Conservation (phyloP, 1,140 invertebrate genomes). For the Formica exsecta region DNA sequence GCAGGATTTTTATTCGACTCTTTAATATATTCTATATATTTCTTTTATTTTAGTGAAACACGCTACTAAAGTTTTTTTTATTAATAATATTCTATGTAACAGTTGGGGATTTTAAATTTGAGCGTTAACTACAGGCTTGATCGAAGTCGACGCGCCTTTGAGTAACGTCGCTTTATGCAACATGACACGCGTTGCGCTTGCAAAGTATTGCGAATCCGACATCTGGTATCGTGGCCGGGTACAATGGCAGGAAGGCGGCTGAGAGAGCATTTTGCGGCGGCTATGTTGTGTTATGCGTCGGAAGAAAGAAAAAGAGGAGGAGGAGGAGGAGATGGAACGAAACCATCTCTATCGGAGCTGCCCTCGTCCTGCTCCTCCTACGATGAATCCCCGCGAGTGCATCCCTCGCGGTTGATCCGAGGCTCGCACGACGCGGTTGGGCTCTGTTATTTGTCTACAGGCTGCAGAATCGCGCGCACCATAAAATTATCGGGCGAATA, state of each 20-base stretch:
- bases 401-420: slow-evolving; percentile 30
- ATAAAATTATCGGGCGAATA: slow-evolving; percentile 69
- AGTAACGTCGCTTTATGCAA: slow-evolving; percentile 57
- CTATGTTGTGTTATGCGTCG: slow-evolving; percentile 32
- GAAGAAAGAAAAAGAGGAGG: background rate
- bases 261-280: slow-evolving; percentile 60
- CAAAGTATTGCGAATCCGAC: slow-evolving; percentile 46
- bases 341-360: slow-evolving; percentile 60
- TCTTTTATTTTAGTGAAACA: background rate
- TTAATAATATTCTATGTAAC: background rate
- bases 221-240: slow-evolving; percentile 36
- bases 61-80: background rate
- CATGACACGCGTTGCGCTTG: slow-evolving; percentile 52
- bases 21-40: background rate
- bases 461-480: slow-evolving; percentile 64
- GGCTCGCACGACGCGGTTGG: slow-evolving; percentile 42
- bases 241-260: slow-evolving; percentile 65
- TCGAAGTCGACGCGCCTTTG: slow-evolving; percentile 33
- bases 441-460: slow-evolving; percentile 72
- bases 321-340: slow-evolving; percentile 33
- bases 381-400: slow-evolving; percentile 52
- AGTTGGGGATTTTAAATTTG: background rate
- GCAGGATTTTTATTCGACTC: background rate
- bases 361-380: slow-evolving; percentile 58
- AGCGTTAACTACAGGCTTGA: background rate